Base-by-base conservation (phyloP, 2,888 invertebrate genomes). In the Drosophila limbata region DNA sequence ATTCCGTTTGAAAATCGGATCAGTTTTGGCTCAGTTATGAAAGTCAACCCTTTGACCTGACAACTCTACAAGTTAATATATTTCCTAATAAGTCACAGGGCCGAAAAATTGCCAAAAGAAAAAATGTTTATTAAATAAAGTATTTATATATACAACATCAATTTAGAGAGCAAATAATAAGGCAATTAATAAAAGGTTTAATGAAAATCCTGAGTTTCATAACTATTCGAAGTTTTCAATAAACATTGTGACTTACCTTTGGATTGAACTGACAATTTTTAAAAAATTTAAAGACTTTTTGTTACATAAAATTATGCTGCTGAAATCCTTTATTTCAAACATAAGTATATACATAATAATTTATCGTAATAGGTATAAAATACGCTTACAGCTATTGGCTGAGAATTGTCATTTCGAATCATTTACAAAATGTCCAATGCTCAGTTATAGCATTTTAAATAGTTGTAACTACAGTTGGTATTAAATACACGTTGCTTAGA, bases 401-500 rank as follows among this genome's bases (percentile, higher is more conserved):
- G 63, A 51, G 62, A 9, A 47, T 42, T 40, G 19, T 19, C 51
- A 39, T 73, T 39, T 37, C 31, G 13, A 37, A 17, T 33, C 17
- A 8, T 8, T 19, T n/a, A 15, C 50, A 42, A n/a, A 15, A 48
- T 35, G 35, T 17, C 44, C 40, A 51, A 37, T 59, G n/a, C 51
- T 28, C 31, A 51, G 53, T 19, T 35, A 44, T 44, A 33, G 53
- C 39, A 47, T 50, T 62, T 2, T 28, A 28, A 28, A 60, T 42
- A 35, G 40, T 11, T 37, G 44, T 57, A 19, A 33, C 13, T 31
- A 37, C n/a, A 37, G 21, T 55, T 53, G 61, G 76, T 79, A 77
- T 77, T 77, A 62, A 50, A 79, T 77, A 77, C 71, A 59, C 86
- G 57, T 39, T 15, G 44, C 35, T 84, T 88, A 84, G 13, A 37